Evolutionary conservation across 53 echinoderm and acorn worm species (phyloP).

Genomic region (Echinarachnius parma): DNA sequence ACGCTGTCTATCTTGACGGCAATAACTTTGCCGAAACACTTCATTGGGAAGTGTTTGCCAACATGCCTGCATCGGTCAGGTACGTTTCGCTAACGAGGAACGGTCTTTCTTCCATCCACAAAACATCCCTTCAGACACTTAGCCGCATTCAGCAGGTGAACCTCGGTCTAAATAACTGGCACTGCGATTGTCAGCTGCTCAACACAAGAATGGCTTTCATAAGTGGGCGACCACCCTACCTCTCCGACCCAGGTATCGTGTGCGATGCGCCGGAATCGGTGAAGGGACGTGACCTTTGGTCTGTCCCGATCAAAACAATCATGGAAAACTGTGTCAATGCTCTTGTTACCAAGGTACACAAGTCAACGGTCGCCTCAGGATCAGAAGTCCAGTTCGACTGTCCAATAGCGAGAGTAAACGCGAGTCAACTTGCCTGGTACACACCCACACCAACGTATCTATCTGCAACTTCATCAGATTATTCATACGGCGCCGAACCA

Average conservation of each 20-base stretch:
- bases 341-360: constrained; percentile 32
- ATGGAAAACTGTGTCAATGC: constrained; percentile 42
- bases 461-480: background rate
- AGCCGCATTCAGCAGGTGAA: constrained; percentile 45
- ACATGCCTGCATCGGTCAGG: constrained; percentile 18
- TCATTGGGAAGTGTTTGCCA: constrained; percentile 29
- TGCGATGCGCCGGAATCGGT: constrained; percentile 40
- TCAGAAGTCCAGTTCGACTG: constrained; percentile 41
- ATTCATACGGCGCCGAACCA: background rate
- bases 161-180: constrained; percentile 66
- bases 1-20: constrained; percentile 41
- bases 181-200: constrained; percentile 72
- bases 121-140: constrained; percentile 26
- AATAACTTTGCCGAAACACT: constrained; percentile 45
- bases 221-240: constrained; percentile 23
- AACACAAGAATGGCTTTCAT: constrained; percentile 65
- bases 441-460: constrained; percentile 38
- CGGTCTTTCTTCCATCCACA: constrained; percentile 41
- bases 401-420: constrained; percentile 18
- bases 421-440: constrained; percentile 44
- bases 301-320: constrained; percentile 41
- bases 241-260: constrained; percentile 41
- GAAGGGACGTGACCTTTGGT: constrained; percentile 45
- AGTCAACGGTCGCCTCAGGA: constrained; percentile 26
- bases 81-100: constrained; percentile 42